A percentile compares a stretch with the other conserved stretches of the same genome.
Conservation (phyloP, 2,113 vertebrate species). For the Leucopternis melanops region DNA sequence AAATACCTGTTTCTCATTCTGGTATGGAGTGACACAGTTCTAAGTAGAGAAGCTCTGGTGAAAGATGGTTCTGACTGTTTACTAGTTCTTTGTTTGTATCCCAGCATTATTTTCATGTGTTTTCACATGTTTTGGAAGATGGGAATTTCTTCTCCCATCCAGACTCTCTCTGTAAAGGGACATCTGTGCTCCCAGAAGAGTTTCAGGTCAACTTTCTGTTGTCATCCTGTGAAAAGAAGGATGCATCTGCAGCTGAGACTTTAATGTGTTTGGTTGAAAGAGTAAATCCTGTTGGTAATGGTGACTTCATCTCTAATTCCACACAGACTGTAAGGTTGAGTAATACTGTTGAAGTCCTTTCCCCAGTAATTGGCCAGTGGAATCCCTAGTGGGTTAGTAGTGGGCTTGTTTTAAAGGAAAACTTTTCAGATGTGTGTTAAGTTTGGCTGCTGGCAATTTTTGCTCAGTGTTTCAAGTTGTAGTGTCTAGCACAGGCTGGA, state of each 20-base stretch:
- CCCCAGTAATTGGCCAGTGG: not conserved
- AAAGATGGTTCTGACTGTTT: not conserved
- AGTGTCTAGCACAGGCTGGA: not conserved
- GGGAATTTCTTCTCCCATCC: not conserved
- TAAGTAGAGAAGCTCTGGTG: not conserved
- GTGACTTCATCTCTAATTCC: not conserved
- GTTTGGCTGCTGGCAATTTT: not conserved
- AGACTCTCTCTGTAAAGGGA: not conserved
- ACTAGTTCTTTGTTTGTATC: not conserved
- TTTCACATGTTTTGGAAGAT: not conserved
- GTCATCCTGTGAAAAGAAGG: not conserved
- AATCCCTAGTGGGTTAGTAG: not conserved
- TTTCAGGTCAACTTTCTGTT: not conserved
- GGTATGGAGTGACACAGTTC: not conserved
- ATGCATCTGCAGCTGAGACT: not conserved
- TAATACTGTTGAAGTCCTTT: not conserved
- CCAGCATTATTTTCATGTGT: not conserved
- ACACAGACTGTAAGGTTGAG: not conserved
- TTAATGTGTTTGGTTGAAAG: not conserved
- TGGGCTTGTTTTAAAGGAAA: conserved; percentile 24
- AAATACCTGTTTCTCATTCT: not conserved
- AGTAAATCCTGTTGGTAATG: not conserved
- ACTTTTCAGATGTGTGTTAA: not conserved
- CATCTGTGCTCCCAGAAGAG: not conserved
- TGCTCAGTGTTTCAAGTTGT: not conserved